phyloP scores from a whole-genome alignment of 2,888 invertebrate genomes.

The Ormyrus labotus region DNA sequence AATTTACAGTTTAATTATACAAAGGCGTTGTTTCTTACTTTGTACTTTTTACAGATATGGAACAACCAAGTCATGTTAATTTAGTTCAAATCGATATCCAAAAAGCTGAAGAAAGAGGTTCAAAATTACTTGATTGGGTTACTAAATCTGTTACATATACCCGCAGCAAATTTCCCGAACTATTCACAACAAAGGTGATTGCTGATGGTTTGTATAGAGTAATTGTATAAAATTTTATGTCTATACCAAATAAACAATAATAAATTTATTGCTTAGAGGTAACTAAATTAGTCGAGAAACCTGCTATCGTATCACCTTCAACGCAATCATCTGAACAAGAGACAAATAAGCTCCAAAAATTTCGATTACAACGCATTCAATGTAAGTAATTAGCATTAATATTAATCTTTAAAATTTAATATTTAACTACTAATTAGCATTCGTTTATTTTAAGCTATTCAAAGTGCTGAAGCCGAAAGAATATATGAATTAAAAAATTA shows the following conservation, averaged over 20 bases:
- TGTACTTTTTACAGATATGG: too few relatives aligned
- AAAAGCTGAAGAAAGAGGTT: too few relatives aligned
- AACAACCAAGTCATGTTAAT: too few relatives aligned
- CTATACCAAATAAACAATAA: neutral
- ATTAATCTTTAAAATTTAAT: neutral
- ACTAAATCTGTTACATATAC: too few relatives aligned
- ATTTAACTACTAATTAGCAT: neutral
- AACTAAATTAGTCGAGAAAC: conserved; percentile 32
- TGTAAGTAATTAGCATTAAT: conserved; percentile 18
- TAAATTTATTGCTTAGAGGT: neutral
- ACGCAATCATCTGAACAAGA: neutral
- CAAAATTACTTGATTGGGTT: too few relatives aligned
- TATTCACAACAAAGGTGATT: too few relatives aligned
- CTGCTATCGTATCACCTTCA: conserved; percentile 3
- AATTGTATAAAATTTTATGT: neutral
- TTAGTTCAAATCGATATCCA: too few relatives aligned
- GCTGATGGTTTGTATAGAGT: too few relatives aligned
- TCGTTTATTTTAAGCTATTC: conserved; percentile 46
- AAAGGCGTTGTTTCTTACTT: too few relatives aligned
- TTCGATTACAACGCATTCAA: conserved; percentile 30
- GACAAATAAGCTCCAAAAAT: neutral
- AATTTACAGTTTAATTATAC: neutral
- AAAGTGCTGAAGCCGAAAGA: conserved; percentile 55
- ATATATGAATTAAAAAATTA: conserved; percentile 70
- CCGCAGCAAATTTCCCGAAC: too few relatives aligned